phyloP scores from a whole-genome alignment of 2,113 vertebrate genomes.

The Microtus pennsylvanicus region DNA sequence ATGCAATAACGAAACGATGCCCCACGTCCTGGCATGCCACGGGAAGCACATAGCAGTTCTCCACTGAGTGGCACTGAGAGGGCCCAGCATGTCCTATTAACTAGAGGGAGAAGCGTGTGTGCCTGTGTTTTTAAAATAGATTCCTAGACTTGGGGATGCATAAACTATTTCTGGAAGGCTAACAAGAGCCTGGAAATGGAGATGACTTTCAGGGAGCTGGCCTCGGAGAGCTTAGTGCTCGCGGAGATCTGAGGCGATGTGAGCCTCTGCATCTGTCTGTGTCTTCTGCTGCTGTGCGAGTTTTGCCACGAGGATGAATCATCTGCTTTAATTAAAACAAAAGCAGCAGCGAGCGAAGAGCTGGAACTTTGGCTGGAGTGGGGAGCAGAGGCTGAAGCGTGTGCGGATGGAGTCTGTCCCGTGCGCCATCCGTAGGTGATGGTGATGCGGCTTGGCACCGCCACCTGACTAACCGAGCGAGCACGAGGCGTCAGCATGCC shows the following conservation, averaged over 20 bases:
- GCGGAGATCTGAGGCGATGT: neutral
- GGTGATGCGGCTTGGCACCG: neutral
- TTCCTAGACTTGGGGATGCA: neutral
- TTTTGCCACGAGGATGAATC: neutral
- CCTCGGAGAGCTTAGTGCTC: neutral
- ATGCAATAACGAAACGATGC: fast-evolving
- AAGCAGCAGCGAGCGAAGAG: neutral
- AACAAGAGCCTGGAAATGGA: neutral
- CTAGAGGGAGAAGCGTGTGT: too few species aligned
- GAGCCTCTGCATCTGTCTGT: neutral
- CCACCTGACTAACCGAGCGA: neutral
- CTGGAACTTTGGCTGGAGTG: neutral
- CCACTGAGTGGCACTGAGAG: neutral
- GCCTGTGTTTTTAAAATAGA: neutral
- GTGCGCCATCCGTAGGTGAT: neutral
- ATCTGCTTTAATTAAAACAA: neutral
- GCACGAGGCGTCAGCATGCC: neutral
- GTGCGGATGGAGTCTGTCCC: fast-evolving
- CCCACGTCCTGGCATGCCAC: fast-evolving
- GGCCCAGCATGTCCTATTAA: neutral
- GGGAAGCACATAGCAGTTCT: neutral
- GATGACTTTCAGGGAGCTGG: neutral
- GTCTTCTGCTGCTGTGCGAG: neutral
- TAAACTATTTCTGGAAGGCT: neutral
- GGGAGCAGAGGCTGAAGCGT: fast-evolving